Evolutionary conservation across 2,888 invertebrate genomes (phyloP).

Genomic region (Drosophila kanekoi): DNA sequence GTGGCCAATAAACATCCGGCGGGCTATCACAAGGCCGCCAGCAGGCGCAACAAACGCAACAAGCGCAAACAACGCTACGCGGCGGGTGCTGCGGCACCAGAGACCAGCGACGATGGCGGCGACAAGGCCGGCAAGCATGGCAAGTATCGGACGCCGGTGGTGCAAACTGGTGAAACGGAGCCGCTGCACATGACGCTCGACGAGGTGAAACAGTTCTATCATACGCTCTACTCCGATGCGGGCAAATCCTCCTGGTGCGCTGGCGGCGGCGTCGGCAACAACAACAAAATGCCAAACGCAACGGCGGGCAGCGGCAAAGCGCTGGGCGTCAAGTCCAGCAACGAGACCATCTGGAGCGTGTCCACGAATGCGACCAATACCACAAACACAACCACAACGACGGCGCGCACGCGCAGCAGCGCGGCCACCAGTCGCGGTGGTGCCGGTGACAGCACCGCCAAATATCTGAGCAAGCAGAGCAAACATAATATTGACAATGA

Average conservation of each 20-base stretch:
- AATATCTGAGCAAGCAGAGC: constrained; percentile 71
- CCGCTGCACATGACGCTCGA: constrained; percentile 93
- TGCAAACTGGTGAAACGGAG: constrained; percentile 85
- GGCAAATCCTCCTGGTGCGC: constrained; percentile 52
- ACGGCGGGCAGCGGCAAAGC: constrained; percentile 30
- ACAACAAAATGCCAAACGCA: constrained; percentile 13
- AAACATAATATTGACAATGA: constrained; percentile 71
- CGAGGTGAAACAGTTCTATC: constrained; percentile 93
- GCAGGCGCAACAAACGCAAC: constrained; percentile 80
- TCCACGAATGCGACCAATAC: constrained; percentile 73
- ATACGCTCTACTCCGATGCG: constrained; percentile 90
- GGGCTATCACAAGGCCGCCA: constrained; percentile 25
- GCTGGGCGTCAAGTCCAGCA: constrained; percentile 80
- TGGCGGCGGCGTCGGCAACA: background rate
- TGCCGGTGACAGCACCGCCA: constrained; percentile 40
- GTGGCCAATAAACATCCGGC: constrained; percentile 15
- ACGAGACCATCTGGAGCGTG: constrained; percentile 79
- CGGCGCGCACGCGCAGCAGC: constrained; percentile 75
- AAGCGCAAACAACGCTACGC: constrained; percentile 81
- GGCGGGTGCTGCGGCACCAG: constrained; percentile 53
- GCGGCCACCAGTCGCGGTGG: constrained; percentile 26
- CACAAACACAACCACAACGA: constrained; percentile 71
- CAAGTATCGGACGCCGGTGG: constrained; percentile 66
- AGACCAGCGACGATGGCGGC: constrained; percentile 74
- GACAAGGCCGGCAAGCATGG: constrained; percentile 72